phyloP scores from a whole-genome alignment of 1,140 invertebrate genomes.

The Platorchestia sp. region DNA sequence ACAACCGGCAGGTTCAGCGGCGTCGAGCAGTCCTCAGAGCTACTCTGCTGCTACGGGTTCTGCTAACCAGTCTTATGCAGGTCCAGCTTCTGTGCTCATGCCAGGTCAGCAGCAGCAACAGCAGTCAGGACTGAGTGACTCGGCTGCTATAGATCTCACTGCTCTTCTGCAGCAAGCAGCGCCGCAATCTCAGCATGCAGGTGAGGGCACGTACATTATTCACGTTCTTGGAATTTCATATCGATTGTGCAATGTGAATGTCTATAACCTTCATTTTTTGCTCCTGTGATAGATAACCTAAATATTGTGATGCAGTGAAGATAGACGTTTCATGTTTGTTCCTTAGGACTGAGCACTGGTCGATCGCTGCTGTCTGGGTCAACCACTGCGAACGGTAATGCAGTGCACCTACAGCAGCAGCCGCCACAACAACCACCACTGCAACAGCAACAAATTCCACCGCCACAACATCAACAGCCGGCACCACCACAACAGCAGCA shows the following conservation, averaged over 20 bases:
- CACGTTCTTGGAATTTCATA: background rate
- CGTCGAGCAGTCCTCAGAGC: slow-evolving; percentile 57
- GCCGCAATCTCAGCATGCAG: slow-evolving; percentile 64
- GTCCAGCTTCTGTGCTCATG: slow-evolving; percentile 51
- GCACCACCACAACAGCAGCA: background rate
- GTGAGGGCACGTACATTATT: slow-evolving; percentile 25
- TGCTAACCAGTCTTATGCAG: slow-evolving; percentile 57
- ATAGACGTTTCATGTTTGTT: background rate
- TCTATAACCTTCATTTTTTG: background rate
- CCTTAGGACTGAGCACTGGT: background rate
- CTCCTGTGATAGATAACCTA: background rate
- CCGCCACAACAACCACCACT: too few relatives aligned
- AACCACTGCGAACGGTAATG: background rate
- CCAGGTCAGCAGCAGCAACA: slow-evolving; percentile 59
- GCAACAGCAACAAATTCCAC: background rate
- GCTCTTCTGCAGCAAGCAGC: slow-evolving; percentile 68
- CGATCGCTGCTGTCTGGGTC: slow-evolving; percentile 8
- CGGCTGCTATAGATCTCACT: slow-evolving; percentile 67
- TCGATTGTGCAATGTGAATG: background rate
- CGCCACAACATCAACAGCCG: background rate
- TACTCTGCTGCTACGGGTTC: slow-evolving; percentile 56
- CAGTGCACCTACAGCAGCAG: slow-evolving; percentile 14
- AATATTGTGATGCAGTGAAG: background rate
- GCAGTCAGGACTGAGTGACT: slow-evolving; percentile 59
- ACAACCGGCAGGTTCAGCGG: slow-evolving; percentile 59